Base-by-base conservation (phyloP, 2,113 vertebrate species). In the Anas platyrhynchos region DNA sequence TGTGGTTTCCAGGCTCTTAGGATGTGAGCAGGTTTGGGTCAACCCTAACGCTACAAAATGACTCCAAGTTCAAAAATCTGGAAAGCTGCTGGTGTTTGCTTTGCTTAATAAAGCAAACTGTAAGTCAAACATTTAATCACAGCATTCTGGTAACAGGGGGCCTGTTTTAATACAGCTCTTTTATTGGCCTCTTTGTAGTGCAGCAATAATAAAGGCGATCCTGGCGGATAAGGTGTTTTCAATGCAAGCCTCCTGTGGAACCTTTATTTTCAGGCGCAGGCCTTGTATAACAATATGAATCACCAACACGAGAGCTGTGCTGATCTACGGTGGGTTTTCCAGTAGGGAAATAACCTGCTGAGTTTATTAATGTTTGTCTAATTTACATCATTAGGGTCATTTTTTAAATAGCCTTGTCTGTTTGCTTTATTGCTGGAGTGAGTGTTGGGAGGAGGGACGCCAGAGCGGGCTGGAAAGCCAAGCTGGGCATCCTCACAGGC, bases 281-380 rank as follows among this genome's bases (percentile, higher is more conserved):
- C 74, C 83, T 92, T 59, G 81, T 95, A 52, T 93, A 95, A 94
- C 86, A 89, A 59, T 83, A 91, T 92, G 86, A 91, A 95, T 92
- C 81, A 89, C 88, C 3, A 0, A 32, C 36, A 16, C 18, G 93
- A 96, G 94, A 95, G 91, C 88, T 43, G 36, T 93, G 94, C 91
- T 91, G 88, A 88, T 92, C 88, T 86, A 43, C 3, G 38, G 94
- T 77, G 83, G 56, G 44, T 95, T 89, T 93, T 96, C 66, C 94
- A 94, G 90, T 69, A 93, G 93, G 88, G 88, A 95, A 96, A 96
- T 95, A 96, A 88, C 94, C 86, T 93, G 93, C 96, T 96, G 94
- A 84, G 91, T 97, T 97, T 97, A 96, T 96, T 96, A 97, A 95
- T 94, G 96, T 96, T 96, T 95, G 94, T 91, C 95, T 96, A 96